Evolutionary conservation across 2,797 vertebrate species (phyloP).

Genomic region (Myripristis jacobus): DNA sequence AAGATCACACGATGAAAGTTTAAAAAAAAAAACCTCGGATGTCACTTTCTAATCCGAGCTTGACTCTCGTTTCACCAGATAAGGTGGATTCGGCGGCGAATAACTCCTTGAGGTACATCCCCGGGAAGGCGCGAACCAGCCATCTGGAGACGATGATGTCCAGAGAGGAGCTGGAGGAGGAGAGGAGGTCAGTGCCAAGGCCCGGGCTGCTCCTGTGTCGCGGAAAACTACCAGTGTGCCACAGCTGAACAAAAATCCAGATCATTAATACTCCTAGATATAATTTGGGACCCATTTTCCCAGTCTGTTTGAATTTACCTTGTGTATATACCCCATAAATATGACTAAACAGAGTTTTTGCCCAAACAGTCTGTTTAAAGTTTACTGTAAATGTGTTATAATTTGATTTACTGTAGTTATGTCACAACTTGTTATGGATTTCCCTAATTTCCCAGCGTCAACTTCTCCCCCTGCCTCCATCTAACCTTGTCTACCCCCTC

Average conservation of each 20-base stretch:
- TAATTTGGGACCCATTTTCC: no score
- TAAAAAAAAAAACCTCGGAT: background rate
- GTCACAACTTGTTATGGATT: background rate
- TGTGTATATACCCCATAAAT: no score
- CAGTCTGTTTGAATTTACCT: no score
- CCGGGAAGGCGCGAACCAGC: conserved; percentile 91
- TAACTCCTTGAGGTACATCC: conserved; percentile 88
- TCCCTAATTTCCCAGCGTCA: background rate
- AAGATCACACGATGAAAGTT: no score
- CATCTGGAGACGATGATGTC: conserved; percentile 94
- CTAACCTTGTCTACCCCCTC: conserved; percentile 25
- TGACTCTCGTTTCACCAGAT: conserved; percentile 43
- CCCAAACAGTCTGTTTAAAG: background rate
- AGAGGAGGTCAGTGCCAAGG: conserved; percentile 87
- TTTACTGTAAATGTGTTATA: no score
- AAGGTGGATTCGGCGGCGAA: conserved; percentile 41
- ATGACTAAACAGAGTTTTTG: background rate
- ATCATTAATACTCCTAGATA: background rate
- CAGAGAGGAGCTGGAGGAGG: conserved; percentile 93
- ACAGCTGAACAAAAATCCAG: background rate
- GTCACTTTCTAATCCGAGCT: background rate
- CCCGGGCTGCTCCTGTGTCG: no score
- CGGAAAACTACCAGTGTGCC: conserved; percentile 17
- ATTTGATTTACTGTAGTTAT: background rate
- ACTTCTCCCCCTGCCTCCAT: conserved; percentile 3